Conservation (phyloP, 2,888 invertebrate genomes). For the Incurvaria masculella region DNA sequence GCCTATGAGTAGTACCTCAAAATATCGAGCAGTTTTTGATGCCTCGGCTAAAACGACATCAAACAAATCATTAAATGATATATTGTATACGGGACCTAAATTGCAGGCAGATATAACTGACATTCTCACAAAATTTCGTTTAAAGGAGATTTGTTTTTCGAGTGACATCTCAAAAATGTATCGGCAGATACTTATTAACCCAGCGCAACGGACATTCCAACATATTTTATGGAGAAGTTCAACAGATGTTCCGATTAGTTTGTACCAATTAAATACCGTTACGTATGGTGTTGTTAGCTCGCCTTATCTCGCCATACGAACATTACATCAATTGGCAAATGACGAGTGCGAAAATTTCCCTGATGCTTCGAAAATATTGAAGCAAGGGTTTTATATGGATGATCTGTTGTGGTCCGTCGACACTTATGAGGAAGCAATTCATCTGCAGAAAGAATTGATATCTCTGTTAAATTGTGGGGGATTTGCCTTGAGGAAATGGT, state of each 20-base stretch:
- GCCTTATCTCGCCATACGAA: slow-evolving; percentile 4
- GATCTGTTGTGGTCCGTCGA: not conserved
- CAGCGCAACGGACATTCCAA: slow-evolving; percentile 1
- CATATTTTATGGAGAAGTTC: slow-evolving; percentile 5
- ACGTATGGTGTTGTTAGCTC: slow-evolving; percentile 5
- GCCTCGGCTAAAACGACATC: slow-evolving; percentile 1
- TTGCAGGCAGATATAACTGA: slow-evolving; percentile 5
- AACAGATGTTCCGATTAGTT: slow-evolving; percentile 1
- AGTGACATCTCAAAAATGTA: slow-evolving; percentile 7
- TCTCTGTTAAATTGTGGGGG: not conserved
- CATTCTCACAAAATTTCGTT: not conserved
- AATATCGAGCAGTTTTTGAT: slow-evolving; percentile 1
- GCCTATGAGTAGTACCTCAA: not conserved
- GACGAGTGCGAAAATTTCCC: not conserved
- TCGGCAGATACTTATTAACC: slow-evolving; percentile 1
- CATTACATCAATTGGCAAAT: slow-evolving; percentile 5
- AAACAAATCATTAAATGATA: slow-evolving; percentile 4
- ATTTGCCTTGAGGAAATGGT: slow-evolving; percentile 7
- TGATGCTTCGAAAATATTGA: not conserved
- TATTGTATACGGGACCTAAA: slow-evolving; percentile 6
- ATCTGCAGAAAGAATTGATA: not conserved
- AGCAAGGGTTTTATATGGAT: slow-evolving; percentile 2
- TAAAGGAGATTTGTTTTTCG: slow-evolving; percentile 1
- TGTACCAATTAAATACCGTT: slow-evolving; percentile 5
- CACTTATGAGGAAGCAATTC: not conserved